Conservation (phyloP, 2,888 invertebrate species). For the Bursaphelenchus okinawaensis region DNA sequence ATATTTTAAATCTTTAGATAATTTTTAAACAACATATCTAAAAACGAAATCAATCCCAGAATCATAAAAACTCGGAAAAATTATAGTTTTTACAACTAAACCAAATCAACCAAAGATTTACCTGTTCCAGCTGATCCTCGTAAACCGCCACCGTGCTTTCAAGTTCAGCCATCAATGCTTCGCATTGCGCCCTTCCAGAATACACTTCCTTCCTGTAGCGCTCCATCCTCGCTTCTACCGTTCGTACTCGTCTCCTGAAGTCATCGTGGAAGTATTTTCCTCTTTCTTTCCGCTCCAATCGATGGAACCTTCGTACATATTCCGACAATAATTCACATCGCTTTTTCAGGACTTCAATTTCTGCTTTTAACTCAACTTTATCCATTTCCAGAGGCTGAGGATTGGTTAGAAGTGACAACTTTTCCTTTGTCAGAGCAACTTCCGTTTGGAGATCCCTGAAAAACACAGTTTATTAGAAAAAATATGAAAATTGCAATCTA, state of each 20-base stretch:
- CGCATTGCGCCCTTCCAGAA: neutral
- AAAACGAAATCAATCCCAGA: neutral
- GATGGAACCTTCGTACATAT: neutral
- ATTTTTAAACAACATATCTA: neutral
- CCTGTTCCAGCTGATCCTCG: neutral
- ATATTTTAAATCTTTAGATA: too few species aligned
- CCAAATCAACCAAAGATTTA: too few species aligned
- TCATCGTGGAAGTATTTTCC: neutral
- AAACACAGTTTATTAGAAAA: neutral
- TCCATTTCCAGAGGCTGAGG: neutral
- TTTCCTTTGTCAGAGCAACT: neutral
- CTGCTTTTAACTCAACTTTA: neutral
- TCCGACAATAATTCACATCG: neutral
- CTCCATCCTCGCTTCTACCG: neutral
- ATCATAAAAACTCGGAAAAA: neutral
- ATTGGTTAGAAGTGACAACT: neutral
- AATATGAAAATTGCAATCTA: too few species aligned
- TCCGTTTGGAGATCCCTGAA: neutral
- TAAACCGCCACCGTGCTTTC: neutral
- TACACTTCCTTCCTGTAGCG: neutral
- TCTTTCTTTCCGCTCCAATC: neutral
- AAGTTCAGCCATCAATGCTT: neutral
- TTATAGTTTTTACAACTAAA: too few species aligned
- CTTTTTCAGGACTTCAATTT: neutral
- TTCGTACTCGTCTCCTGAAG: neutral